These are phyloP conservation scores for Xestia sexstrigata DNA, from an alignment of 2,888 invertebrate species.

Conservation along the genomic window DNA sequence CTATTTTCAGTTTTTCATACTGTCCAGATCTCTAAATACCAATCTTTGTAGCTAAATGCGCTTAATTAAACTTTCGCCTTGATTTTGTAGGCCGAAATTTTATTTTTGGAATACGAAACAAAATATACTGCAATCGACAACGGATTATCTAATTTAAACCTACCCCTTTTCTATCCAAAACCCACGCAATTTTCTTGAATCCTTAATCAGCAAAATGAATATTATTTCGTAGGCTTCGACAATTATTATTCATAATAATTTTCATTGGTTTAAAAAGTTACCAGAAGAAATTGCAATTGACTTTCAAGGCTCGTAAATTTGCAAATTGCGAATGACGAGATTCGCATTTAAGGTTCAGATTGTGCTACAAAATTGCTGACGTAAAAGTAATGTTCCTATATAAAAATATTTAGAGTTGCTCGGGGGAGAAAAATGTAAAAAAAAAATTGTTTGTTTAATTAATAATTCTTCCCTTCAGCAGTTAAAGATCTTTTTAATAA, in stretches of 20 bases:
- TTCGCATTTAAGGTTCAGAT: constrained; percentile 40
- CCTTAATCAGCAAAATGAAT: background rate
- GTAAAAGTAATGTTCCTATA: constrained; percentile 25
- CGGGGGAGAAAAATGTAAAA: background rate
- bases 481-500: background rate
- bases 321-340: constrained; percentile 48
- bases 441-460: background rate
- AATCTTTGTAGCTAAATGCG: background rate
- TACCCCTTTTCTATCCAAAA: background rate
- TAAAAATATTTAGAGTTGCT: constrained; percentile 18
- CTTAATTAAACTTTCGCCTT: background rate
- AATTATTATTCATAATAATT: constrained; percentile 21
- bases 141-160: background rate
- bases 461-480: background rate
- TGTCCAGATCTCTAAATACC: background rate
- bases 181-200: constrained; percentile 1
- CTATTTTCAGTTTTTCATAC: no score
- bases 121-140: background rate
- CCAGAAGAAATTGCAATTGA: constrained; percentile 48
- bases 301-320: constrained; percentile 53
- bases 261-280: constrained; percentile 50
- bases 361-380: constrained; percentile 17
- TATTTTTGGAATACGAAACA: background rate
- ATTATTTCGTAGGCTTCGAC: background rate
- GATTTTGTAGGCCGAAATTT: background rate